These are phyloP conservation scores for Drosophila mercatorum DNA, from an alignment of 2,888 invertebrate genomes.

Conservation along the genomic window DNA sequence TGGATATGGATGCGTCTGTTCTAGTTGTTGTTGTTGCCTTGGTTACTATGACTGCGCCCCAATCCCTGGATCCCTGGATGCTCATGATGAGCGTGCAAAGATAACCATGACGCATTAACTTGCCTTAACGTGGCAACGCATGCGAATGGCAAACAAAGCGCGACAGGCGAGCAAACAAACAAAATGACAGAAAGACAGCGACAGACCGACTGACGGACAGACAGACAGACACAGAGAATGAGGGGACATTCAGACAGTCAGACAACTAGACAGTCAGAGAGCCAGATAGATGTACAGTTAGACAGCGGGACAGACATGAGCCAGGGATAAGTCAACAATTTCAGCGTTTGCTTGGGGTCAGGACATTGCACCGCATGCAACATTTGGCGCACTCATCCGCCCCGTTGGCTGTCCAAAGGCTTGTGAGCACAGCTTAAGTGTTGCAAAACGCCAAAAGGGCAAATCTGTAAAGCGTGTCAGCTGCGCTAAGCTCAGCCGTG, in stretches of 20 bases:
- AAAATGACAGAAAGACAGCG: constrained; percentile 52
- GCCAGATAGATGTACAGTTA: constrained; percentile 22
- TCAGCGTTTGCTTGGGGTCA: constrained; percentile 58
- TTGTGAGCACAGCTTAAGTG: constrained; percentile 12
- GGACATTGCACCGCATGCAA: constrained; percentile 65
- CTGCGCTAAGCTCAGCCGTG: not conserved
- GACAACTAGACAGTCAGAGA: constrained; percentile 12
- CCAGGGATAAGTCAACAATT: constrained; percentile 68
- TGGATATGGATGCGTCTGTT: constrained; percentile 55
- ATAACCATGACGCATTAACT: constrained; percentile 75
- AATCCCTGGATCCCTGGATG: constrained; percentile 21
- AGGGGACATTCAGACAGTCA: not conserved
- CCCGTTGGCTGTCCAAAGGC: constrained; percentile 28
- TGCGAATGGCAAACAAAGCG: constrained; percentile 72
- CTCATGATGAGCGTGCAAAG: constrained; percentile 66
- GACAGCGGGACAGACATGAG: constrained; percentile 28
- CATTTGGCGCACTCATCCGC: constrained; percentile 19
- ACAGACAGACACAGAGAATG: constrained; percentile 37
- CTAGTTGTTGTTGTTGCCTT: not conserved
- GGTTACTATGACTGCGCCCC: constrained; percentile 27
- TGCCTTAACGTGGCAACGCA: constrained; percentile 67
- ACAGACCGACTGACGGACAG: constrained; percentile 59
- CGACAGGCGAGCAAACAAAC: constrained; percentile 70
- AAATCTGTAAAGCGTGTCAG: too few species aligned
- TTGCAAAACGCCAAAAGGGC: constrained; percentile 18